Percentiles rank a stretch among this genome's conserved stretches.
These are phyloP conservation scores for Apogon talboti DNA, from an alignment of 2,797 vertebrate species.

Conservation along the genomic window DNA sequence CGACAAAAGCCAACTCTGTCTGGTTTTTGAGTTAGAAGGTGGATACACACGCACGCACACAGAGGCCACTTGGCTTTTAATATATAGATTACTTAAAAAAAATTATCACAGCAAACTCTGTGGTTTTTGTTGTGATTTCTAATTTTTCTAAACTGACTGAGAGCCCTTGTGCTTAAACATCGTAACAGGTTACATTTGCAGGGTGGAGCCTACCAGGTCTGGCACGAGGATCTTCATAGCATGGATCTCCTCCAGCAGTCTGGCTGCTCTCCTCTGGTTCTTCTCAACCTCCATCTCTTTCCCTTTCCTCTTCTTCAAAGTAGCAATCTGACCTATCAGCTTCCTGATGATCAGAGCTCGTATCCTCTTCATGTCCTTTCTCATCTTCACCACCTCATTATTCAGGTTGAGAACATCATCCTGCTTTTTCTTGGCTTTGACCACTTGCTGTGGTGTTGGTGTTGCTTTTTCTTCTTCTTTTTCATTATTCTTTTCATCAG, in stretches of 20 bases:
- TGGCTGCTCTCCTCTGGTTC: conserved; percentile 88
- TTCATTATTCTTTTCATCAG: conserved; percentile 66
- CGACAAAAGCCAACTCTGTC: too few species aligned
- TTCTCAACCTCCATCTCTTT: conserved; percentile 85
- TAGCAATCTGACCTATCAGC: conserved; percentile 86
- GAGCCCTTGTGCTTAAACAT: too few species aligned
- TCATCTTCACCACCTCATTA: conserved; percentile 95
- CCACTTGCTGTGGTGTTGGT: background rate
- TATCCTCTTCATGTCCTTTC: conserved; percentile 93
- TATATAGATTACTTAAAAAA: too few species aligned
- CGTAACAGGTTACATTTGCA: too few species aligned
- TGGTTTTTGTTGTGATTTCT: too few species aligned
- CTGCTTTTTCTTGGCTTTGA: conserved; percentile 51
- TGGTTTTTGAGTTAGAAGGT: too few species aligned
- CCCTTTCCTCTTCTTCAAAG: conserved; percentile 92
- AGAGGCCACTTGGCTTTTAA: too few species aligned
- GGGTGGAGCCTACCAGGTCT: conserved; percentile 77
- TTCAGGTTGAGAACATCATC: conserved; percentile 77
- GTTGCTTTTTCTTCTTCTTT: conserved; percentile 77
- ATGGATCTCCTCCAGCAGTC: conserved; percentile 92
- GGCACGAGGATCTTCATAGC: conserved; percentile 87
- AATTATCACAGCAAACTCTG: too few species aligned
- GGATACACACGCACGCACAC: too few species aligned
- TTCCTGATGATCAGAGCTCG: conserved; percentile 90
- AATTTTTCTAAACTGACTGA: too few species aligned